phyloP scores from a whole-genome alignment of 1,140 invertebrate species.

The Oscheius sp. region DNA sequence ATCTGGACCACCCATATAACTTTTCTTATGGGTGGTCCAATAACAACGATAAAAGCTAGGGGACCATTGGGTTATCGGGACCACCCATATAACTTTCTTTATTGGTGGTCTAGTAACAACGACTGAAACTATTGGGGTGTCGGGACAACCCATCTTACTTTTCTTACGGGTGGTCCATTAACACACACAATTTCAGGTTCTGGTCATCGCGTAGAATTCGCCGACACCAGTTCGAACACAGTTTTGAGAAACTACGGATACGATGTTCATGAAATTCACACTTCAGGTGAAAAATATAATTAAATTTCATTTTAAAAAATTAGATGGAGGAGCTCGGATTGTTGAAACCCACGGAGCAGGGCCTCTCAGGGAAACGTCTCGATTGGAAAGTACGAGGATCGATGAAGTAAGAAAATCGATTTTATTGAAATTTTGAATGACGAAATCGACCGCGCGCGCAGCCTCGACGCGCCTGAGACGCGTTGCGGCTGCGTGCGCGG shows the following conservation, averaged over 20 bases:
- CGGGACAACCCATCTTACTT: not conserved
- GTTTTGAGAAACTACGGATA: slow-evolving; percentile 56
- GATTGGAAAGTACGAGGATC: slow-evolving; percentile 24
- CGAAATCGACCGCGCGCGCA: too few species aligned
- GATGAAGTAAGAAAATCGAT: too few species aligned
- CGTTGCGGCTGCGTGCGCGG: too few species aligned
- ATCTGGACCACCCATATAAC: too few species aligned
- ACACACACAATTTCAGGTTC: not conserved
- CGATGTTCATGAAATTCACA: slow-evolving; percentile 57
- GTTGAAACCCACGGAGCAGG: slow-evolving; percentile 55
- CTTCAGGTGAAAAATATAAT: slow-evolving; percentile 23
- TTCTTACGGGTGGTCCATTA: not conserved
- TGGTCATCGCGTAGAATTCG: slow-evolving; percentile 4
- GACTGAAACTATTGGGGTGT: not conserved
- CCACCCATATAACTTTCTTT: too few species aligned
- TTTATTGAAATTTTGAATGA: too few species aligned
- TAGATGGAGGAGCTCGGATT: slow-evolving; percentile 49
- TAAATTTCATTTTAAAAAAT: not conserved
- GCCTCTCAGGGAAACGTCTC: slow-evolving; percentile 15
- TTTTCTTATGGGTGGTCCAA: too few species aligned
- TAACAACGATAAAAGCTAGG: too few species aligned
- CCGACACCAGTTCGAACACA: slow-evolving; percentile 3
- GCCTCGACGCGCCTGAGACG: too few species aligned
- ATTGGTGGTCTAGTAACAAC: too few species aligned
- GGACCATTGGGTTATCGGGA: too few species aligned